Base-by-base conservation (phyloP, 2,797 vertebrate genomes). In the Eutrigla gurnardus region DNA sequence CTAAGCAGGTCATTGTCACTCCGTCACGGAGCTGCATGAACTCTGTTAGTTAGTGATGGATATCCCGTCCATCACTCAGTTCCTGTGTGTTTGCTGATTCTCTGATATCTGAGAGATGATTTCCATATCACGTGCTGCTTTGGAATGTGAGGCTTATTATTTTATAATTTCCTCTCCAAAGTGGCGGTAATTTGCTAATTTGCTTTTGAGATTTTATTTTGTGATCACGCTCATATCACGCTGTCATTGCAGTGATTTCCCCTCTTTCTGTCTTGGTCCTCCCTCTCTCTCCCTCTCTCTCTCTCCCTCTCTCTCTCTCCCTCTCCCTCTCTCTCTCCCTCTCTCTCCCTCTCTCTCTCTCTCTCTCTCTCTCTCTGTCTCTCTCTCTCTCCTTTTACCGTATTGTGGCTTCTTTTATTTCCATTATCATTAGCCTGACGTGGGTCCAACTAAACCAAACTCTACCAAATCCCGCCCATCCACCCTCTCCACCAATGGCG, bases 401-500 rank as follows among this genome's bases (percentile, higher is more conserved):
- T 73, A 61, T 67, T 80, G 36, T 78, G 76, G 71, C 68, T 80
- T 65, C 25, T 84, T 87, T 87, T 61, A 81, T 79, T 78, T 76
- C 53, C 86, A 86, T 92, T 54, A 86, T 90, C 90, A 92, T 93
- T 86, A 97, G 96, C 91, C 94, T 91, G 94, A 95, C 37, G 91
- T 88, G 81, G 88, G 94, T 90, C 83, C 92, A 67, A 82, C 95
- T 85, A 97, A 97, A 94, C 86, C 95, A 94, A 89, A 86, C 88
- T 91, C 97, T 89, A 84, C 91, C 92, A 96, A 95, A 95, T 90
- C 95, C 55, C 93, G 93, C 70, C 93, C 93, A 78, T 91, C 91
- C 85, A 93, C 92, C 32, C 89, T 95, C 85, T 85, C 95, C 76
- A 92, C 92, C 86, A 91, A 89, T 86, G 91, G 89, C 82, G 91